Conservation (phyloP, 2,888 invertebrate genomes). For the Drosophila paranaensis region DNA sequence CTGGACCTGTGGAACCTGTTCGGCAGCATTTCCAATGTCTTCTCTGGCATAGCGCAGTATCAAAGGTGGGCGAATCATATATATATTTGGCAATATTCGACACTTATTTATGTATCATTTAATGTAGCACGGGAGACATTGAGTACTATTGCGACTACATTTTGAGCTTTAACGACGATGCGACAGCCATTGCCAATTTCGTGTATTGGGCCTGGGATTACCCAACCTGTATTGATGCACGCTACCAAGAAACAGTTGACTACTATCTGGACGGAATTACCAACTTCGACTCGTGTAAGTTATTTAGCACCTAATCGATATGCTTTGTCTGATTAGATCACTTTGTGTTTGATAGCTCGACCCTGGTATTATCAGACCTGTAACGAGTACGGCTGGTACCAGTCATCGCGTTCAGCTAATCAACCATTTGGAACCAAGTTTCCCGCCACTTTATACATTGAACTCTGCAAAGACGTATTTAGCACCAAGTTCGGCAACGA, state of each 20-base stretch:
- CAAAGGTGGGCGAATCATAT: constrained; percentile 67
- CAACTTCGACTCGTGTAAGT: constrained; percentile 63
- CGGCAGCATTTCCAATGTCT: constrained; percentile 77
- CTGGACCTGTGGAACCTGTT: constrained; percentile 82
- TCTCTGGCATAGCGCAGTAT: constrained; percentile 78
- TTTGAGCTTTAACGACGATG: constrained; percentile 68
- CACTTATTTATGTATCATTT: background rate
- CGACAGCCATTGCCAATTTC: constrained; percentile 74
- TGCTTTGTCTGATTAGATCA: background rate
- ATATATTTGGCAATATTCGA: background rate
- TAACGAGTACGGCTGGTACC: constrained; percentile 94
- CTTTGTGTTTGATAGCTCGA: constrained; percentile 86
- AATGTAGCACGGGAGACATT: constrained; percentile 63
- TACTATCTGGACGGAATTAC: constrained; percentile 58
- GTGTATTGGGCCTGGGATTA: constrained; percentile 43
- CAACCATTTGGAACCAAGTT: constrained; percentile 86
- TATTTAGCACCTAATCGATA: background rate
- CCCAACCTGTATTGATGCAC: constrained; percentile 66
- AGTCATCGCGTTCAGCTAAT: constrained; percentile 87
- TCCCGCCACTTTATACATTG: constrained; percentile 75
- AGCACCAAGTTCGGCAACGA: constrained; percentile 65
- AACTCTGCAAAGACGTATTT: constrained; percentile 79
- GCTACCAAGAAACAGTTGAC: constrained; percentile 64
- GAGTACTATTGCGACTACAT: constrained; percentile 63
- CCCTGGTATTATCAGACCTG: constrained; percentile 94